Base-by-base conservation (phyloP, 2,797 vertebrate genomes). In the Crax fasciolata region DNA sequence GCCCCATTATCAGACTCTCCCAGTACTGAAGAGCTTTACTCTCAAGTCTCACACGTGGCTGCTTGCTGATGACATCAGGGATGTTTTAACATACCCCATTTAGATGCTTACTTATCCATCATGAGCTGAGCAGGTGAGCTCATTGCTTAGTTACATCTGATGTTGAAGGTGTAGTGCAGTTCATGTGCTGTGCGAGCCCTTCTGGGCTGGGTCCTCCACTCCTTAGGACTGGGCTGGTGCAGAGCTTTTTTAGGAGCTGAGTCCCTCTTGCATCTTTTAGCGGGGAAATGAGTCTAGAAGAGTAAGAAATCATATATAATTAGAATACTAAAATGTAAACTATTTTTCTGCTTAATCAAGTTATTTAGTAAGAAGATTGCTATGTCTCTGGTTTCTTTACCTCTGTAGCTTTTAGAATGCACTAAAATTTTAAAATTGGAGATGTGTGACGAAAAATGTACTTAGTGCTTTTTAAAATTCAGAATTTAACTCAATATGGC, bases 141-240 rank as follows among this genome's bases (percentile, higher is more conserved):
- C 17, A 27, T 65, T 63, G 65, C 32, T 54, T 54, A 28, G 9
- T 61, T 91, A 13, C 9, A 2, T 59, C 35, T 67, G 1, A n/a
- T 25, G 9, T 23, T 62, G 52, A 25, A 73, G 19, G 6, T 89
- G 30, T 23, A 77, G n/a, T 52, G 20, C 72, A 46, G 0, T 51
- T 58, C 20, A n/a, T 9, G 11, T 0, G 2, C n/a, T 48, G 11
- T 4, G 1, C 39, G 43, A 73, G 28, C 27, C 83, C 0, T 0
- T 7, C 21, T 87, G 71, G 20, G 13, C 43, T 72, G 32, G 32
- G 13, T 12, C 12, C 28, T 62, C 30, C 4, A 1, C 16, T 43
- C 30, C 49, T 71, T 75, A 59, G 6, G 16, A 6, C 54, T 57
- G 54, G 10, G 44, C 24, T 90, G 15, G 24, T 55, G 39, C 13